Base-by-base conservation (phyloP, 2,888 invertebrate genomes). In the Homarus gammarus region DNA sequence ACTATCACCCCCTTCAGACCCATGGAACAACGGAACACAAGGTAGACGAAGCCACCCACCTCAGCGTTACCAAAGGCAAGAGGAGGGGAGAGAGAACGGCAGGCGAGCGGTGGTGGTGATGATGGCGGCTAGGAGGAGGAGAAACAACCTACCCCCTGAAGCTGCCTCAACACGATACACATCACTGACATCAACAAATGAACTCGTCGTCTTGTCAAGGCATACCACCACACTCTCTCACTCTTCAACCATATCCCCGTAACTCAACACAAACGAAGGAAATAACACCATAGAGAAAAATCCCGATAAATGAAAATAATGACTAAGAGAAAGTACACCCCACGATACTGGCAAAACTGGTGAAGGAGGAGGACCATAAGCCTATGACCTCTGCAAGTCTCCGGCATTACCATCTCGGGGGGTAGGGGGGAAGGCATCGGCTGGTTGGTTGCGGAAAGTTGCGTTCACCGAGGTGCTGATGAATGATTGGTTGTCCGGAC, bases 391-490 rank as follows among this genome's bases (percentile, higher is more conserved):
- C 38, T 87, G 81, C 87, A 87, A 72, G 87, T 82, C 56, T 73
- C 70, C 68, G 72, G 79, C 70, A 79, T 79, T 79, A 79, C 79
- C 95, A 92, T 95, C 96, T 95, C 94, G 64, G 93, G 93, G n/a
- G n/a, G n/a, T n/a, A n/a, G n/a, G n/a, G n/a, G 87, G 40, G 92
- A 84, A 83, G 40, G 8, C 51, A 31, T 33, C 92, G 40, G 27
- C 78, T n/a, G n/a, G 31, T 40, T 27, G 8, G 38, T 44, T 49
- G n/a, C 85, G 61, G 81, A 87, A 87, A 22, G 81, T 61, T 61
- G 40, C 81, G 87, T 61, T 87, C 87, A 61, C 72, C 38, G 8
- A 40, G 12, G 44, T 68, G 1, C 27, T 81, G 73, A 72, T 87
- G 31, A 87, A 72, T 87, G n/a, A n/a, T n/a, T n/a, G 79, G 86